Conservation (phyloP, 2,888 invertebrate genomes). For the Scaptomyza reducta region DNA sequence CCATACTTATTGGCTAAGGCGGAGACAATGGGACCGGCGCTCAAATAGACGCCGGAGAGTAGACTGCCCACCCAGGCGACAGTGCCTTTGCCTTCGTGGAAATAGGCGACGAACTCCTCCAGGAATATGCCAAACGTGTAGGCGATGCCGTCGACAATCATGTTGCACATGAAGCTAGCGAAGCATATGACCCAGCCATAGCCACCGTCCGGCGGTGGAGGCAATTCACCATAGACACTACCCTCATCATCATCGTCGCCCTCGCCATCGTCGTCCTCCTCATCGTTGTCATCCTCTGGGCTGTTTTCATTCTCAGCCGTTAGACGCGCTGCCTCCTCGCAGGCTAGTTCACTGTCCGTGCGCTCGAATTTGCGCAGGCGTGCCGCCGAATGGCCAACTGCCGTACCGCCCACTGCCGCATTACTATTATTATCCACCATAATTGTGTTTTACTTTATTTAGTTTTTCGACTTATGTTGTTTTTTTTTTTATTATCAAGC, state of each 20-base stretch:
- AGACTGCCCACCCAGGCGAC: slow-evolving; percentile 97
- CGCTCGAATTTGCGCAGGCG: slow-evolving; percentile 85
- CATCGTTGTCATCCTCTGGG: slow-evolving; percentile 65
- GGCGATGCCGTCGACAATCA: slow-evolving; percentile 99
- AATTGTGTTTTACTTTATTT: slow-evolving; percentile 23
- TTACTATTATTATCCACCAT: slow-evolving; percentile 76
- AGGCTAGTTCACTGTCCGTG: slow-evolving; percentile 94
- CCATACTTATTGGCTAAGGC: slow-evolving; percentile 98
- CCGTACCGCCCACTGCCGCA: slow-evolving; percentile 37
- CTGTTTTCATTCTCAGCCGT: slow-evolving; percentile 88
- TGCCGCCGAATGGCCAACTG: slow-evolving; percentile 67
- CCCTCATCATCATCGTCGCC: slow-evolving; percentile 86
- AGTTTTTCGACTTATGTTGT: slow-evolving; percentile 1
- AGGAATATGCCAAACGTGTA: slow-evolving; percentile 98
- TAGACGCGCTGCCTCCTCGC: slow-evolving; percentile 92
- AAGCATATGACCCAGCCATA: slow-evolving; percentile 97
- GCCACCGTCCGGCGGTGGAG: slow-evolving; percentile 95
- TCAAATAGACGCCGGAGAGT: slow-evolving; percentile 97
- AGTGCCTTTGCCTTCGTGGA: slow-evolving; percentile 93
- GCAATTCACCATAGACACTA: slow-evolving; percentile 91
- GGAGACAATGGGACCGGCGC: slow-evolving; percentile 97
- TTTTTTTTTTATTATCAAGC: slow-evolving; percentile 25
- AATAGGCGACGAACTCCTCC: slow-evolving; percentile 91
- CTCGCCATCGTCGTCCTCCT: slow-evolving; percentile 67
- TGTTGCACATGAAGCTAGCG: slow-evolving; percentile 98